Base-by-base conservation (phyloP, 92 coral and sea anemone genomes). In the Epizoanthus ramosus region DNA sequence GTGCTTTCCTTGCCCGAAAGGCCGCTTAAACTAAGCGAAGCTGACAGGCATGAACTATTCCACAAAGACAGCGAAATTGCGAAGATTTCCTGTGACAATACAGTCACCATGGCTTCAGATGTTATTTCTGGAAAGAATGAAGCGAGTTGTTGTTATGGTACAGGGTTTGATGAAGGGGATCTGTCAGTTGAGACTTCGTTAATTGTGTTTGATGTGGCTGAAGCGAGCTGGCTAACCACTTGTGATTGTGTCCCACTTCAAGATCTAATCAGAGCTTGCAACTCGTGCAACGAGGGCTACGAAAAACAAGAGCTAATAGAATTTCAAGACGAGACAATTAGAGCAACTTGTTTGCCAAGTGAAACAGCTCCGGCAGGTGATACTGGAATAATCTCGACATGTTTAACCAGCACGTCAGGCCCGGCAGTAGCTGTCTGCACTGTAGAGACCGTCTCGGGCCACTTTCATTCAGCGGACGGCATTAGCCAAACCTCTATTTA, bases 351-450 rank as follows among this genome's bases (percentile, higher is more conserved):
- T 50, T 50, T 50, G 54, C 16, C 54, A 50, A 50, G 54, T 61
- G 71, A 61, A 33, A 57, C 71, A 63, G 15, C 82, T 22, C 82
- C 23, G 52, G 9, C 82, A 61, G 82, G 82, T 60, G 82, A 77
- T 60, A 13, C 7, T 18, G 56, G 22, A 60, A 61, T 37, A 61
- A 77, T 60, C 19, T 61, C 82, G 23, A 77, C 71, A 16, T 60
- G 39, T 61, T 39, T 77, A 69, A 77, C 71, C 22, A 77, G 68
- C 59, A 15, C 63, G 82, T 60, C 71, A 39, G 17, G 59, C 47
- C 71, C 82, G 41, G 57, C 59, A 41, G 58, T 3, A 69, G 60
- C 70, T 41, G 58, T 60, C 24, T 35, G 70, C 52, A 13, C 59
- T 10, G 19, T 41, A 35, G 82, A 77, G 16, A 19, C 65, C 1